A percentile compares a stretch with the other conserved stretches of the same genome.
phyloP scores from a whole-genome alignment of 2,888 invertebrate species.

The Aphidoletes aphidimyza region DNA sequence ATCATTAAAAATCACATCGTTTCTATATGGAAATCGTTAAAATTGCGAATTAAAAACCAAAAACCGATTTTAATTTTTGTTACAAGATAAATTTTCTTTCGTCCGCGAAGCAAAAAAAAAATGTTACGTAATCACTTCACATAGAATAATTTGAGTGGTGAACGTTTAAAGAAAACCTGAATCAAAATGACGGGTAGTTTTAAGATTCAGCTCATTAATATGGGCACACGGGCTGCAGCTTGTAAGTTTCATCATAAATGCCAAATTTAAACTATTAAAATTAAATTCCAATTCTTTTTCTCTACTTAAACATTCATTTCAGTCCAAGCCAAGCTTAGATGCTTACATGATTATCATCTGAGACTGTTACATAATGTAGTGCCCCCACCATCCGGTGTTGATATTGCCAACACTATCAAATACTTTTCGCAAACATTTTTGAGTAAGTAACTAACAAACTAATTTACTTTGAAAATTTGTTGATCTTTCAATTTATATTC shows the following conservation, averaged over 20 bases:
- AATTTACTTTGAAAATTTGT: neutral
- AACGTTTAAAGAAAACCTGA: neutral
- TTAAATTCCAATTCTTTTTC: constrained; percentile 9
- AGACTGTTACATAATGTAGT: constrained; percentile 90
- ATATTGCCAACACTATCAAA: constrained; percentile 97
- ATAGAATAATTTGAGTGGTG: neutral
- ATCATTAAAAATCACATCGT: too few species aligned
- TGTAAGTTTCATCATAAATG: constrained; percentile 74
- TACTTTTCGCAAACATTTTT: constrained; percentile 97
- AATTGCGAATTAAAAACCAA: too few species aligned
- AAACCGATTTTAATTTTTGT: too few species aligned
- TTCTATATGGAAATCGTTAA: too few species aligned
- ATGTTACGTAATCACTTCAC: constrained; percentile 32
- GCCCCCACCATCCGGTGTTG: constrained; percentile 92
- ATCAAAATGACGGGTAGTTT: constrained; percentile 74
- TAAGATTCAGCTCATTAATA: constrained; percentile 79
- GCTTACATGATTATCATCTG: constrained; percentile 95
- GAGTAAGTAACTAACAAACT: constrained; percentile 73
- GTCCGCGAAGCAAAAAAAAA: too few species aligned
- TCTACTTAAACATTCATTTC: constrained; percentile 61
- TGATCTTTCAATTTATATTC: constrained; percentile 15
- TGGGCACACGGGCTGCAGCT: constrained; percentile 93
- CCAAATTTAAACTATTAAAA: neutral
- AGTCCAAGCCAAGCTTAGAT: constrained; percentile 98
- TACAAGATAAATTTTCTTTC: too few species aligned